Evolutionary conservation across 2,113 vertebrate species (phyloP).

Genomic region (Ornithorhynchus anatinus): DNA sequence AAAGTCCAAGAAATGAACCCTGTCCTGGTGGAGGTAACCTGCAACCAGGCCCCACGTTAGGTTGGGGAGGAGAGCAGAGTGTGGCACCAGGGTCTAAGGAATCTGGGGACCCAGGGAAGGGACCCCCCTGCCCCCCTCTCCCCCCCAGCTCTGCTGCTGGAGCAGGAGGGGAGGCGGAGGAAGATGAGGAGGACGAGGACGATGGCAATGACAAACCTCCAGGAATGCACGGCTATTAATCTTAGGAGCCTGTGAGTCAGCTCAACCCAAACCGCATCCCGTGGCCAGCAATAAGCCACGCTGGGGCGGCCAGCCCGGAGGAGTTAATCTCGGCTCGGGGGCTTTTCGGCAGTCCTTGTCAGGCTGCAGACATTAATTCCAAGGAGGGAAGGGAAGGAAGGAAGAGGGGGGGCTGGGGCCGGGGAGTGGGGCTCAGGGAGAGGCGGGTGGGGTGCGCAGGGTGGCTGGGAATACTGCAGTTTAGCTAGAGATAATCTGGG

Average conservation of each 20-base stretch:
- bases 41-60: too few species aligned
- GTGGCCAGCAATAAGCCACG: constrained; percentile 44
- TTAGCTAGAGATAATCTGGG: too few species aligned
- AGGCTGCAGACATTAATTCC: constrained; percentile 43
- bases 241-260: constrained; percentile 62
- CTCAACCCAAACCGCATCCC: constrained; percentile 52
- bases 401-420: not conserved
- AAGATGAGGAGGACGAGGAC: not conserved
- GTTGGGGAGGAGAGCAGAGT: too few species aligned
- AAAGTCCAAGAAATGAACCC: too few species aligned
- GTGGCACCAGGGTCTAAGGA: too few species aligned
- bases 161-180: not conserved
- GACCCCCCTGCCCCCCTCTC: not conserved
- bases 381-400: constrained; percentile 33
- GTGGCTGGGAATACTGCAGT: too few species aligned
- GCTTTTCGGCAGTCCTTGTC: constrained; percentile 51
- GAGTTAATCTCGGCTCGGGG: constrained; percentile 57
- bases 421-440: not conserved
- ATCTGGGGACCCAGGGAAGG: too few species aligned
- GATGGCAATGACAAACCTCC: constrained; percentile 71
- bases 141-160: not conserved
- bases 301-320: not conserved
- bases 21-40: too few species aligned
- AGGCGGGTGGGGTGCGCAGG: not conserved
- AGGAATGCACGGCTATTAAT: constrained; percentile 68